Base-by-base conservation (phyloP, 1,140 invertebrate species). In the Anagrus nilaparvatae region DNA sequence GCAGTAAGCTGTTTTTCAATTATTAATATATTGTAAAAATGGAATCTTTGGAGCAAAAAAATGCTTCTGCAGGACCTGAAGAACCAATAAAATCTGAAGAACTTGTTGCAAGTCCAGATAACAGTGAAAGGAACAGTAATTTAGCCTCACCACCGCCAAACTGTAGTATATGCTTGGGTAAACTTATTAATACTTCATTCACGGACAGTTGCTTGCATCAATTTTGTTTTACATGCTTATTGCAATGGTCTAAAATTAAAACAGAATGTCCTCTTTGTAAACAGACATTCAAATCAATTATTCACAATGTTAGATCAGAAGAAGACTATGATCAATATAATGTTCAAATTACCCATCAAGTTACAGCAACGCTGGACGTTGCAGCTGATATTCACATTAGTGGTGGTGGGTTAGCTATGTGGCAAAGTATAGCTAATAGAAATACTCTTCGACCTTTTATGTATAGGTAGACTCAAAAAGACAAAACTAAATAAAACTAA, bases 171-270 rank as follows among this genome's bases (percentile, higher is more conserved):
- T 97, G 92, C 54, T 70, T 97, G 33, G 85, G 85, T 19, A 78
- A 78, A 40, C 77, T 89, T 38, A 75, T 78, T 43, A 89, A 94
- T 53, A 92, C 87, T 56, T 93, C 87, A 9, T 92, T 88, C 53
- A 90, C 88, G 0, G 84, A 94, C 55, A 86, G 81, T 23, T 97
- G 92, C 59, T 77, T 89, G 50, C 93, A 97, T 63, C 81, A 87
- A 55, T 96, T 97, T 61, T 97, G 93, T 61, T 95, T 94, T 52
- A 80, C 78, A 43, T 97, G 93, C 60, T 70, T 97, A 3, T 63
- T 89, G 28, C 86, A 91, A 56, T 97, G 93, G 93, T 92, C 90
- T 24, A 94, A 93, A 76, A 82, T 94, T 7, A 94, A 95, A 66
- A 75, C 88, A 10, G 90, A 89, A 57, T 97, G 93, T 65, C 93